A percentile compares a stretch with the other conserved stretches of the same genome.
Evolutionary conservation across 2,797 vertebrate species (phyloP).

Genomic region (Antrozous pallidus): DNA sequence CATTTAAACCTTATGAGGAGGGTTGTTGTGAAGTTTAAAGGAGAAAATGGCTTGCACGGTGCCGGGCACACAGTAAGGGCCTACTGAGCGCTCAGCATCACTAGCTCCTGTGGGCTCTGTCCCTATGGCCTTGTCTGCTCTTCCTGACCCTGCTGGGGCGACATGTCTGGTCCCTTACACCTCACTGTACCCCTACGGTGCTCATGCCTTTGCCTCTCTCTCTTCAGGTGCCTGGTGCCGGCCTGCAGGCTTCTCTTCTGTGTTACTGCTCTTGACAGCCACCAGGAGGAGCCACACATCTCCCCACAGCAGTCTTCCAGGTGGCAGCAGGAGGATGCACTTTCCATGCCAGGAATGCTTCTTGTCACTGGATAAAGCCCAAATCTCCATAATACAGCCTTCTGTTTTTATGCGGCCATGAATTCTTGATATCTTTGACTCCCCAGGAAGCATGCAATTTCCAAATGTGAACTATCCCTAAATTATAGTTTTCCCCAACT

Average conservation of each 20-base stretch:
- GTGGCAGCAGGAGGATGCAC: background rate
- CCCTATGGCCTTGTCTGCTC: background rate
- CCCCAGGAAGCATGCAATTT: conserved; percentile 33
- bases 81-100: background rate
- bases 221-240: background rate
- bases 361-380: background rate
- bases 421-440: conserved; percentile 31
- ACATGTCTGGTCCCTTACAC: background rate
- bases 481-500: conserved; percentile 36
- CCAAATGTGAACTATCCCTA: conserved; percentile 40
- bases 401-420: conserved; percentile 16
- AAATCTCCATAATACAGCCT: background rate
- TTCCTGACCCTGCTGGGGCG: background rate
- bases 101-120: background rate
- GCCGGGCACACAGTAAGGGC: background rate
- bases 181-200: fast-evolving
- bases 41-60: background rate
- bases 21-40: background rate
- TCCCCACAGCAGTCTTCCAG: background rate
- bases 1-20: background rate
- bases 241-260: background rate
- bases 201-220: background rate
- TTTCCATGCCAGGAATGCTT: background rate
- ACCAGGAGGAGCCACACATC: background rate
- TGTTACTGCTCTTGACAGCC: background rate